Evolutionary conservation across 2,113 vertebrate genomes (phyloP), one percentile per base, ranked within the genome.

Genomic region (Tylochromis polylepis): DNA sequence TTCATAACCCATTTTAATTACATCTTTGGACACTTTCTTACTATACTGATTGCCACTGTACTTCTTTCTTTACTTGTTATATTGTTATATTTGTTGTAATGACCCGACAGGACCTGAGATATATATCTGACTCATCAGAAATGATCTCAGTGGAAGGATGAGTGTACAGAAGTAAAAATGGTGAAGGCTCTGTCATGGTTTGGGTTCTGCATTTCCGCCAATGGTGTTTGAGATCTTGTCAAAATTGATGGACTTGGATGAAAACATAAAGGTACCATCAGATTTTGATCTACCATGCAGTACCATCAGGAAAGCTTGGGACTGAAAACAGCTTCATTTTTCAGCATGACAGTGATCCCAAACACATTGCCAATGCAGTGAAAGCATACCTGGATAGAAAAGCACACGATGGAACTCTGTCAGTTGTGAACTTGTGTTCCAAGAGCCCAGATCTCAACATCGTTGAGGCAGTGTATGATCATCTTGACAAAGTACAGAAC

Each of bases 191-290:
- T 38, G 34, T 67, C 34, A 0, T 14, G 3, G 34, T 38, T 65
- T 67, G 62, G 62, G 34, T 38, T 65, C 20, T 67, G 62, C 20
- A 0, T 67, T n/a, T n/a, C n/a, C n/a, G n/a, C n/a, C n/a, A n/a
- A n/a, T n/a, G n/a, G n/a, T n/a, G n/a, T n/a, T n/a, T 67, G 62
- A 67, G 34, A 67, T 67, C 62, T 67, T 67, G 62, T 65, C 60
- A 65, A 38, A 65, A 65, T 22, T 38, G 60, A 65, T 65, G 60
- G 20, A 65, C 60, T 53, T 5, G n/a, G n/a, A 2, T 20, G 43
- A 75, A 51, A 11, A 29, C 43, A 29, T 8, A 53, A 53, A 53
- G 9, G 7, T 53, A 16, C 18, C 7, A 8, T 53, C 16, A 53
- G 49, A 53, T 75, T 49, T 75, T 49, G 41, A 20, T 75, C 67